A percentile compares a stretch with the other conserved stretches of the same genome.
Evolutionary conservation across 2,797 vertebrate genomes (phyloP).

Genomic region (Melopsittacus undulatus): DNA sequence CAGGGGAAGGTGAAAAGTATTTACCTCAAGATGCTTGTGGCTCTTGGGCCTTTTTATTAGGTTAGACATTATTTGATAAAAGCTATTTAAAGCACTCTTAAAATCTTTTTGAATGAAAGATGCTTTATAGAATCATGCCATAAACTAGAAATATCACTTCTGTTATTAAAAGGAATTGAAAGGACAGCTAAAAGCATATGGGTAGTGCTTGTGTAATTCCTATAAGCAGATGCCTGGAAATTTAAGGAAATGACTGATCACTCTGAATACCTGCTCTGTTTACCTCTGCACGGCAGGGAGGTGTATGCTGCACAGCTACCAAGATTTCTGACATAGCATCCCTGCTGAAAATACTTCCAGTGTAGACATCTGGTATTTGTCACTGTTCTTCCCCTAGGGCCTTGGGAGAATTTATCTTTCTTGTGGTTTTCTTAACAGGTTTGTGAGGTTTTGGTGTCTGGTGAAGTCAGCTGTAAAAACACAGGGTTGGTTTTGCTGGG

Average conservation of each 20-base stretch:
- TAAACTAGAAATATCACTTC: not conserved
- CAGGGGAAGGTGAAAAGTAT: not conserved
- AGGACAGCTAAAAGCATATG: not conserved
- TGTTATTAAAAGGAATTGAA: not conserved
- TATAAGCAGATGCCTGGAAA: not conserved
- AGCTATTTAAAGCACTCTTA: not conserved
- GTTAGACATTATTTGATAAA: not conserved
- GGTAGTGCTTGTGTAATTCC: not conserved
- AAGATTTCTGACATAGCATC: not conserved
- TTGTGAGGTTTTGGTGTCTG: not conserved
- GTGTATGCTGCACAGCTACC: accelerated
- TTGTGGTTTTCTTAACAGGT: not conserved
- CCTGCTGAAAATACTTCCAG: not conserved
- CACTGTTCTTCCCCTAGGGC: not conserved
- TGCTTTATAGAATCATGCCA: not conserved
- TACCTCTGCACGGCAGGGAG: not conserved
- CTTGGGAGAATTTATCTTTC: not conserved
- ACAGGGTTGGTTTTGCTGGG: not conserved
- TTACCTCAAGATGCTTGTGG: not conserved
- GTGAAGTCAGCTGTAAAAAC: not conserved
- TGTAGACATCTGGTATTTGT: not conserved
- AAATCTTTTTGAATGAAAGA: not conserved
- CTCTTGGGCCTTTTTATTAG: not conserved
- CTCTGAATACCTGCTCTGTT: not conserved
- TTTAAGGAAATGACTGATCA: not conserved